phyloP scores from a whole-genome alignment of 2,797 vertebrate species.

The Pempheris klunzingeri region DNA sequence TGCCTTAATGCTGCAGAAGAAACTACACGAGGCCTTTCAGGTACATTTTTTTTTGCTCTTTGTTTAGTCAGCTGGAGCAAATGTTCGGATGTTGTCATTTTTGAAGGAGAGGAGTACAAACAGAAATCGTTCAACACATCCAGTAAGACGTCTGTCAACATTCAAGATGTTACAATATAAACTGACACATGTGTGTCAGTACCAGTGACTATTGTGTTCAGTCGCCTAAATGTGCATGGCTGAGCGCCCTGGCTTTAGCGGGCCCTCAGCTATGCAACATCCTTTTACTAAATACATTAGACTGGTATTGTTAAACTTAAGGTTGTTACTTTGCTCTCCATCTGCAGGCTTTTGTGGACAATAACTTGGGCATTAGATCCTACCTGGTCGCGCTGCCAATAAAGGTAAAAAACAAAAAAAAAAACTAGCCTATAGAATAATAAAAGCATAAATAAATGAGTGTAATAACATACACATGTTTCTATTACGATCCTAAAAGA shows the following conservation, averaged over 20 bases:
- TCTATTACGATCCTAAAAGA: not conserved
- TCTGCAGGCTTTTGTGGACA: constrained; percentile 80
- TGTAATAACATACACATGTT: not conserved
- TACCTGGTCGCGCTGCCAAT: constrained; percentile 82
- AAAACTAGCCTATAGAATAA: fast-evolving
- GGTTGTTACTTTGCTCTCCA: constrained; percentile 3
- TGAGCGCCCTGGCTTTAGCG: not conserved
- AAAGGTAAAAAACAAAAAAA: constrained; percentile 77
- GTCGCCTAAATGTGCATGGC: no score
- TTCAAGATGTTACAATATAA: not conserved
- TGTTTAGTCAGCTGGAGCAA: not conserved
- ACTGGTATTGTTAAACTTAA: not conserved
- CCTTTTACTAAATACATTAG: not conserved
- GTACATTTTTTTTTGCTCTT: constrained; percentile 60
- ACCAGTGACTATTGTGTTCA: not conserved
- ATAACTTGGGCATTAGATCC: constrained; percentile 76
- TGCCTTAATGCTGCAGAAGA: constrained; percentile 85
- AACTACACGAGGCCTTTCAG: constrained; percentile 86
- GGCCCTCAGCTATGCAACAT: not conserved
- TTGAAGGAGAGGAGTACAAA: not conserved
- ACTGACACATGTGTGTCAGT: not conserved
- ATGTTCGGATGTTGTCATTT: not conserved
- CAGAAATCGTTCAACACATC: not conserved
- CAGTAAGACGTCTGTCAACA: not conserved
- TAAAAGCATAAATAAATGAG: not conserved